These are phyloP conservation scores for Cosmorhoe ocellata DNA, from an alignment of 2,888 invertebrate species.

Conservation along the genomic window DNA sequence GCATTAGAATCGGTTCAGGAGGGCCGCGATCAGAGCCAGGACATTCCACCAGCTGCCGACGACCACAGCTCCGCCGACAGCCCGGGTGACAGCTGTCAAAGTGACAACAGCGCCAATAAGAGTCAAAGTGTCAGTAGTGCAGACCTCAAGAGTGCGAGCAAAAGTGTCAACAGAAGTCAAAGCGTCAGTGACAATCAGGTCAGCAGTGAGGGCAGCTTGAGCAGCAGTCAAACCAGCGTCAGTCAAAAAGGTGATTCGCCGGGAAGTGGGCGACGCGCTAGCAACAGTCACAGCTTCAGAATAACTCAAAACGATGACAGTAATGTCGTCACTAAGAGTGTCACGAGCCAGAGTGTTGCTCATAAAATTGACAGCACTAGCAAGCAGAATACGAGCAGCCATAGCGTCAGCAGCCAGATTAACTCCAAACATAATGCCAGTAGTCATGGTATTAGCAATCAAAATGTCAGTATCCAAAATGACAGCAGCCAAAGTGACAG, in stretches of 20 bases:
- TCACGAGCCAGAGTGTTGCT: constrained; percentile 1
- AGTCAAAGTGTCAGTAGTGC: constrained; percentile 2
- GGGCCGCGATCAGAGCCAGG: constrained; percentile 53
- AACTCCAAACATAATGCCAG: not conserved
- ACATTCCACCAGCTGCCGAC: constrained; percentile 25
- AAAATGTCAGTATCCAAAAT: not conserved
- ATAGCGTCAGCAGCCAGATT: constrained; percentile 3
- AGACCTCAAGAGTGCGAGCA: constrained; percentile 13
- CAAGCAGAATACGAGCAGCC: not conserved
- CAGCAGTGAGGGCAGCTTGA: constrained; percentile 5
- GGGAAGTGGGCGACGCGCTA: not conserved
- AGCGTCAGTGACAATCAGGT: constrained; percentile 20
- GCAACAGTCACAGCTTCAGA: constrained; percentile 18
- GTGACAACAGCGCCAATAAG: not conserved
- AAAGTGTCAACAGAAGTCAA: constrained; percentile 21
- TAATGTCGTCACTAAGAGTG: not conserved
- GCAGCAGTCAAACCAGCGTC: constrained; percentile 9
- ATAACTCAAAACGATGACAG: constrained; percentile 7
- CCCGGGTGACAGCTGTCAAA: constrained; percentile 3
- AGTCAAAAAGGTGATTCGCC: constrained; percentile 1
- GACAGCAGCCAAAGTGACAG: constrained; percentile 2
- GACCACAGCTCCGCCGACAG: not conserved
- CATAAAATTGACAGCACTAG: not conserved
- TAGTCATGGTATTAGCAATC: not conserved
- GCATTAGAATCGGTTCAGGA: constrained; percentile 70